Conservation (phyloP, 2,797 vertebrate genomes). For the Coregonus suidteri region DNA sequence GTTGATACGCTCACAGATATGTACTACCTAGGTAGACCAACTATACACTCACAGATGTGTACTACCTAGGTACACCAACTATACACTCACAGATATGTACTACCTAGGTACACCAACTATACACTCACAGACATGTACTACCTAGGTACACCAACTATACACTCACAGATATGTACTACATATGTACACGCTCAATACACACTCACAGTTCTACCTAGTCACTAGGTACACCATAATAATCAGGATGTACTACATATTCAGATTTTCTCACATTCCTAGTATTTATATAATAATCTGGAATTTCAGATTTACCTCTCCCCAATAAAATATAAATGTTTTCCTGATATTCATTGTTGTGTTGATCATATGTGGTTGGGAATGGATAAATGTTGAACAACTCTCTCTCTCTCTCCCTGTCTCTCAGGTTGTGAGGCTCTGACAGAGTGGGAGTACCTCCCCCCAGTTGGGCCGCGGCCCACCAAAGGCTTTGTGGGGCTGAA, state of each 20-base stretch:
- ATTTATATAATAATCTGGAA: too few species aligned
- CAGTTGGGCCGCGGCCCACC: conserved; percentile 85
- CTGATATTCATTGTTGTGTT: not conserved
- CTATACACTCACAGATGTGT: conserved; percentile 88
- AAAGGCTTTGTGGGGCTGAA: conserved; percentile 90
- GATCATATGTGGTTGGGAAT: not conserved
- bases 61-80: conserved; percentile 68
- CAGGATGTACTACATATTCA: too few species aligned
- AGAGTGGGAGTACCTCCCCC: conserved; percentile 89
- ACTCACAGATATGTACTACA: not conserved
- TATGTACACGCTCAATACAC: not conserved
- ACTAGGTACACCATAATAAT: too few species aligned
- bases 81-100: not conserved
- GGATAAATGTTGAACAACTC: not conserved
- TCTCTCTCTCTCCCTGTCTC: not conserved
- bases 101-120: not conserved
- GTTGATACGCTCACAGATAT: conserved; percentile 90
- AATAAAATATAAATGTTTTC: not conserved
- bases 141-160: not conserved
- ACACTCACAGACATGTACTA: not conserved
- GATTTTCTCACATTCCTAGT: not conserved
- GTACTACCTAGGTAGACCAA: conserved; percentile 67
- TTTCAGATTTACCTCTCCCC: not conserved
- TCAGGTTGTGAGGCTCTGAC: conserved; percentile 89
- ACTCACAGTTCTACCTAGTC: too few species aligned